A percentile compares a stretch with the other conserved stretches of the same genome.
Evolutionary conservation across 1,140 invertebrate species (phyloP).

Genomic region (Ganaspis sp.): DNA sequence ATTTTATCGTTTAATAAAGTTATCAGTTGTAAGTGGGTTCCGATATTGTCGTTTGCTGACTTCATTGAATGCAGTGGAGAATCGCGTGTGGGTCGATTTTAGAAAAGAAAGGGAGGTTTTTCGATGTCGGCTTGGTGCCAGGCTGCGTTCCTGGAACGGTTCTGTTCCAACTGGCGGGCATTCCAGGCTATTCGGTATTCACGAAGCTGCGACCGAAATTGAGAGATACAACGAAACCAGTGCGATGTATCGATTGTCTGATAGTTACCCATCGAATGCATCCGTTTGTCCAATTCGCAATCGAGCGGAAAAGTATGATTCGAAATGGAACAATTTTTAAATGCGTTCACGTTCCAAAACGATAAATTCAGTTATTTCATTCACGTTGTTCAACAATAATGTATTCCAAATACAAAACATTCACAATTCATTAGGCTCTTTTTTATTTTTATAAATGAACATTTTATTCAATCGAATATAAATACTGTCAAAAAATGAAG

Average conservation of each 20-base stretch:
- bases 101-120: slow-evolving; percentile 46
- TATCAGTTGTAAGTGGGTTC: neutral
- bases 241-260: slow-evolving; percentile 72
- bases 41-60: neutral
- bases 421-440: neutral
- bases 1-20: neutral
- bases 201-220: slow-evolving; percentile 71
- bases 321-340: slow-evolving; percentile 5
- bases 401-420: neutral
- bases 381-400: neutral
- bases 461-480: neutral
- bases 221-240: slow-evolving; percentile 72
- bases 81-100: slow-evolving; percentile 43
- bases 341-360: neutral
- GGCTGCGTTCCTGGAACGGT: slow-evolving; percentile 69
- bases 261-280: slow-evolving; percentile 67
- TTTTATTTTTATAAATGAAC: neutral
- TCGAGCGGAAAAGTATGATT: slow-evolving; percentile 37
- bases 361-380: slow-evolving; percentile 22
- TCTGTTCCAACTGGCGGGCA: slow-evolving; percentile 57
- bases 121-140: slow-evolving; percentile 62
- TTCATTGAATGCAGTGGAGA: slow-evolving; percentile 32
- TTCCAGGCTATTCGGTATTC: slow-evolving; percentile 70
- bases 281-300: slow-evolving; percentile 60
- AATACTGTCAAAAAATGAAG: no score